Conservation (phyloP, 2,797 vertebrate species). For the Cuculus canorus region DNA sequence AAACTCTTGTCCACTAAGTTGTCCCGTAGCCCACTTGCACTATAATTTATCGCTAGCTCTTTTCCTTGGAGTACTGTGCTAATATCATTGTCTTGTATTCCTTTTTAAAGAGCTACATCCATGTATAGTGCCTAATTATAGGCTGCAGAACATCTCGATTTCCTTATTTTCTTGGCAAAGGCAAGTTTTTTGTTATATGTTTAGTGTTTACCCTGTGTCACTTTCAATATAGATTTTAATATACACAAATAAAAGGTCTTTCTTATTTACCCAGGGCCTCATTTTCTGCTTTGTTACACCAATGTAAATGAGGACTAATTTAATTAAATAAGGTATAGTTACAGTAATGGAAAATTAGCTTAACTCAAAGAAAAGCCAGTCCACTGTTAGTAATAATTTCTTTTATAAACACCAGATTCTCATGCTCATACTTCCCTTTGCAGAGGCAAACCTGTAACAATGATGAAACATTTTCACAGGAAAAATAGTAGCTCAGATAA, state of each 20-base stretch:
- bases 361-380: background rate
- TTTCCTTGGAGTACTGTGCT: background rate
- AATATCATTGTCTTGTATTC: background rate
- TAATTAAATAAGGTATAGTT: background rate
- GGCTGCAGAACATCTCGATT: background rate
- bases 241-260: background rate
- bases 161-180: slow-evolving; percentile 28
- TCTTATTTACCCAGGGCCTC: background rate
- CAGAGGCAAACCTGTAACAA: slow-evolving; percentile 14
- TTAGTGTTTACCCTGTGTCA: background rate
- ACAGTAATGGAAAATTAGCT: background rate
- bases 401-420: slow-evolving; percentile 21
- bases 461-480: background rate
- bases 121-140: slow-evolving; percentile 16
- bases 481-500: background rate
- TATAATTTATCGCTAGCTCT: background rate
- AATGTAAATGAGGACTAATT: background rate
- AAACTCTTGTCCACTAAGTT: background rate
- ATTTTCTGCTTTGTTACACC: slow-evolving; percentile 39
- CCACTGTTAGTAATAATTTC: background rate
- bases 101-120: background rate
- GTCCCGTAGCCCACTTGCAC: background rate
- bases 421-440: background rate
- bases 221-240: slow-evolving; percentile 12
- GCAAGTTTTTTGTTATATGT: background rate